Conservation (phyloP, 2,113 vertebrate species). For the Ceuthmochares aereus region DNA sequence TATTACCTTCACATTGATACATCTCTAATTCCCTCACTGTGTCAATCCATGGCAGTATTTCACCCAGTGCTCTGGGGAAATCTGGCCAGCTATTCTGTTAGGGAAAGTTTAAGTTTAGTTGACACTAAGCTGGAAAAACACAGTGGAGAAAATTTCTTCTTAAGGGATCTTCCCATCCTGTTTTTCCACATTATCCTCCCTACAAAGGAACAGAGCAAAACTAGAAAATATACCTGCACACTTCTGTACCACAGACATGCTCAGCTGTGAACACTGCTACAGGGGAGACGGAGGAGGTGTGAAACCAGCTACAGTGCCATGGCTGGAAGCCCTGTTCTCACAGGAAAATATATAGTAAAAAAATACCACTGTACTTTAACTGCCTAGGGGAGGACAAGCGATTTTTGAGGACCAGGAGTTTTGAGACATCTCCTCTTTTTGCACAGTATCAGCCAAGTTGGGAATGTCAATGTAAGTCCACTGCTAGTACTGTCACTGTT, state of each 20-base stretch:
- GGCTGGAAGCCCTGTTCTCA: not conserved
- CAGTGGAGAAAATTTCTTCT: not conserved
- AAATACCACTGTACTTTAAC: not conserved
- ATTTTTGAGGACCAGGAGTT: not conserved
- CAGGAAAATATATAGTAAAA: not conserved
- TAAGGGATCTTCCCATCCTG: not conserved
- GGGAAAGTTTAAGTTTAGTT: not conserved
- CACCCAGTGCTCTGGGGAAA: not conserved
- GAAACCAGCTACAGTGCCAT: not conserved
- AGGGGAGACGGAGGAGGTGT: not conserved
- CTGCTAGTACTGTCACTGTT: not conserved
- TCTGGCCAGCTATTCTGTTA: not conserved
- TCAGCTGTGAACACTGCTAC: not conserved
- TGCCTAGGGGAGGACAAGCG: not conserved
- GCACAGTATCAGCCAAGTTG: not conserved
- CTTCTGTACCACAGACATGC: not conserved
- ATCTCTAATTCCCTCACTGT: not conserved
- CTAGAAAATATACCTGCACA: not conserved
- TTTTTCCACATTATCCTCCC: not conserved
- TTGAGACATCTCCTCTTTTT: not conserved
- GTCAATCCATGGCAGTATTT: not conserved
- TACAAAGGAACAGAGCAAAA: not conserved
- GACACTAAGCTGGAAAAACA: not conserved
- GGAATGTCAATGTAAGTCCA: not conserved
- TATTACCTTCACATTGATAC: not conserved